Evolutionary conservation across 1,140 invertebrate species (phyloP).

Genomic region (Drosophila ogumai): DNA sequence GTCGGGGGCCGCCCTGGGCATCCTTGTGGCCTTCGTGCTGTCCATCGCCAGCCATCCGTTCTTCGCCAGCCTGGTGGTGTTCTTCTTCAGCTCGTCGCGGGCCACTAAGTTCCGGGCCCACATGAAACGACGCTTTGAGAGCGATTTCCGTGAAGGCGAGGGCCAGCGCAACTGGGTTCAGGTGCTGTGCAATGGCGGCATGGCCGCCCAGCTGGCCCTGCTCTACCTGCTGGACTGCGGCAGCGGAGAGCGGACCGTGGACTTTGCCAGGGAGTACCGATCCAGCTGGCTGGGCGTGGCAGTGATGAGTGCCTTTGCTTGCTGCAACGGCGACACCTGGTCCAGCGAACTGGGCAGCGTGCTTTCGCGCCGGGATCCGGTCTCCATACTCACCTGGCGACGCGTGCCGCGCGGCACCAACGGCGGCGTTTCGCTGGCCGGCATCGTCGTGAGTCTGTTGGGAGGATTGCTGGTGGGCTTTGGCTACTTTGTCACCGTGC

Average conservation of each 20-base stretch:
- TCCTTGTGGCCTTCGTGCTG: constrained; percentile 92
- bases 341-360: constrained; percentile 95
- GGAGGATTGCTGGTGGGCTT: constrained; percentile 92
- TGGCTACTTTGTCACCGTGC: constrained; percentile 89
- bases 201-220: constrained; percentile 91
- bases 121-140: constrained; percentile 91
- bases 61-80: constrained; percentile 89
- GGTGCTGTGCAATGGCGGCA: constrained; percentile 95
- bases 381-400: constrained; percentile 91
- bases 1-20: constrained; percentile 90
- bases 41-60: constrained; percentile 93
- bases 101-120: constrained; percentile 91
- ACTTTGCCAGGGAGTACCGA: constrained; percentile 91
- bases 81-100: constrained; percentile 93
- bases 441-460: constrained; percentile 89
- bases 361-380: constrained; percentile 88
- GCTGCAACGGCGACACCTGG: constrained; percentile 96
- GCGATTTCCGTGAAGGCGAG: constrained; percentile 90
- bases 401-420: constrained; percentile 94
- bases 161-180: constrained; percentile 96
- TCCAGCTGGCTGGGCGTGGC: constrained; percentile 93
- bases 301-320: constrained; percentile 92
- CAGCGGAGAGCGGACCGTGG: constrained; percentile 91
- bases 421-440: constrained; percentile 91
- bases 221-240: constrained; percentile 93